Conservation (phyloP, 2,888 invertebrate genomes). For the Drosophila fulvimacula region DNA sequence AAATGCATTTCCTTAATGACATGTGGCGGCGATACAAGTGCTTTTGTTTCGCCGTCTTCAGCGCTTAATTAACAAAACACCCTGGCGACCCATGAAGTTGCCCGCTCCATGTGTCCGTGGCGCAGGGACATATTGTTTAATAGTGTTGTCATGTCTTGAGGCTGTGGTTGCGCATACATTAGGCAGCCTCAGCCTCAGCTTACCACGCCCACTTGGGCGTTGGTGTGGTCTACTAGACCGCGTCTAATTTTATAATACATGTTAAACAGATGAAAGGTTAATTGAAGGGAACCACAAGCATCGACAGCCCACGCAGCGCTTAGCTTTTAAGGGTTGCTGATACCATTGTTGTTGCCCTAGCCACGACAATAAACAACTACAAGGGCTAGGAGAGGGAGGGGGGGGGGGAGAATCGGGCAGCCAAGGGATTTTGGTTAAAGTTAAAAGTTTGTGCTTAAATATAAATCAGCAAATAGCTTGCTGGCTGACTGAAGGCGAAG, state of each 20-base stretch:
- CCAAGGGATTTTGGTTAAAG: conserved; percentile 72
- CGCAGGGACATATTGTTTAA: conserved; percentile 68
- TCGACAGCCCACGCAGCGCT: conserved; percentile 69
- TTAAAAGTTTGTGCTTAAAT: conserved; percentile 79
- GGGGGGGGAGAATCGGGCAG: conserved; percentile 21
- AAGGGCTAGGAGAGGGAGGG: conserved; percentile 14
- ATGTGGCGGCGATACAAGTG: conserved; percentile 4
- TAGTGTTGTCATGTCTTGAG: conserved; percentile 79
- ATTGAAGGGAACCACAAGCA: conserved; percentile 78
- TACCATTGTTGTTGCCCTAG: conserved; percentile 60
- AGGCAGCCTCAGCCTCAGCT: conserved; percentile 35
- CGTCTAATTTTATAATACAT: conserved; percentile 80
- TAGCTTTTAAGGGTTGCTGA: conserved; percentile 72
- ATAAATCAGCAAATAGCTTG: conserved; percentile 75
- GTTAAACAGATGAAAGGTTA: conserved; percentile 80
- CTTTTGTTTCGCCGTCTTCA: conserved; percentile 14
- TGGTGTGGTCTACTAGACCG: conserved; percentile 68
- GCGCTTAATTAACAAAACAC: conserved; percentile 58
- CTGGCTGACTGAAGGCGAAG: conserved; percentile 53
- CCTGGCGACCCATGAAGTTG: conserved; percentile 28
- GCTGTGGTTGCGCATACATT: conserved; percentile 77
- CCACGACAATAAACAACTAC: conserved; percentile 23
- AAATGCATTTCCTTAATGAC: conserved; percentile 18
- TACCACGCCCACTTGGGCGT: conserved; percentile 34
- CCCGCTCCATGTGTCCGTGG: conserved; percentile 24